phyloP scores from a whole-genome alignment of 2,113 vertebrate genomes.

The Scortum barcoo region DNA sequence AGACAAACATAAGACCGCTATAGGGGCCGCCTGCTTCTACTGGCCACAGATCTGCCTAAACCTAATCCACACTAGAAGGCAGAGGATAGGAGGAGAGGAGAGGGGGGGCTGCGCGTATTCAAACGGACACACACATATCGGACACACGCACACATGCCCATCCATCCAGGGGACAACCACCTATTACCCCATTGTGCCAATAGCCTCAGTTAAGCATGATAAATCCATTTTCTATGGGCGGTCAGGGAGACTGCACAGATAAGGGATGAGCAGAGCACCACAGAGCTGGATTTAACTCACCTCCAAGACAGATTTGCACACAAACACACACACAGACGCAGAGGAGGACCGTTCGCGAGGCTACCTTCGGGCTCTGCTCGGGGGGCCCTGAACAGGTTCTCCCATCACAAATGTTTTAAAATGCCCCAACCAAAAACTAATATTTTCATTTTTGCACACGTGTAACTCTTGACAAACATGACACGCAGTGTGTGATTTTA shows the following conservation, averaged over 20 bases:
- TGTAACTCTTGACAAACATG: neutral
- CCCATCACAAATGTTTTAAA: neutral
- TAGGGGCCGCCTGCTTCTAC: conserved; percentile 71
- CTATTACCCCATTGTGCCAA: conserved; percentile 77
- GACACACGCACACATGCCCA: conserved; percentile 55
- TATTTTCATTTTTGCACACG: neutral
- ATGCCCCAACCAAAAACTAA: neutral
- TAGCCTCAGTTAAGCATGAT: conserved; percentile 73
- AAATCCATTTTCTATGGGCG: conserved; percentile 80
- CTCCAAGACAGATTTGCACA: conserved; percentile 58
- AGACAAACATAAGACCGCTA: conserved; percentile 72
- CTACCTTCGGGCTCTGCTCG: conserved; percentile 13
- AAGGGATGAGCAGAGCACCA: conserved; percentile 72
- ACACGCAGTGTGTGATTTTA: conserved; percentile 6
- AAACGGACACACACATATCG: conserved; percentile 38
- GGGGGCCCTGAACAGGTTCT: neutral
- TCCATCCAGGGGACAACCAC: conserved; percentile 75
- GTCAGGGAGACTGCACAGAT: conserved; percentile 80
- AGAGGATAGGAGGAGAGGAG: conserved; percentile 28
- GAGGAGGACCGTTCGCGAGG: conserved; percentile 11
- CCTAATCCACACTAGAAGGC: conserved; percentile 81
- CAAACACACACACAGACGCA: conserved; percentile 8
- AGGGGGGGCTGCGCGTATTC: conserved; percentile 25
- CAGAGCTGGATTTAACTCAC: conserved; percentile 61
- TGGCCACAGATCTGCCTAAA: conserved; percentile 77